Percentiles rank a stretch among this genome's conserved stretches.
Evolutionary conservation across 1,140 invertebrate genomes (phyloP).

Genomic region (Lepidurus couesii): DNA sequence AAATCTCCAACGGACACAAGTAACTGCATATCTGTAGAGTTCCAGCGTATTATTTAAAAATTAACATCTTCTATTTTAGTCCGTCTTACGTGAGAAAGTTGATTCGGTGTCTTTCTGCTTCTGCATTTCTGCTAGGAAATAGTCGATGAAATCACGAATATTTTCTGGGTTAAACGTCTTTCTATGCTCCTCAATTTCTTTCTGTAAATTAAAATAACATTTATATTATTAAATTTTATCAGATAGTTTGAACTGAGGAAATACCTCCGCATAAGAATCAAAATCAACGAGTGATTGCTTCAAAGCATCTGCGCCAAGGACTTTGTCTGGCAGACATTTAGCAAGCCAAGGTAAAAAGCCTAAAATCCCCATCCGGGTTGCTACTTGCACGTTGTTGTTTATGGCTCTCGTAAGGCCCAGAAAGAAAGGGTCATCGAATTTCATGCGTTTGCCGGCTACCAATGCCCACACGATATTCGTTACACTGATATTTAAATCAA

Average conservation of each 20-base stretch:
- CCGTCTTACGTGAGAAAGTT: slow-evolving; percentile 28
- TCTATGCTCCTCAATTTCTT: slow-evolving; percentile 68
- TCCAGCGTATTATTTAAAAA: neutral
- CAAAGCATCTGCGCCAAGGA: slow-evolving; percentile 49
- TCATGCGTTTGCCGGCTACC: slow-evolving; percentile 54
- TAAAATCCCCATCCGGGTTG: neutral
- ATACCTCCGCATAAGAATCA: slow-evolving; percentile 51
- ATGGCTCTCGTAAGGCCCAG: slow-evolving; percentile 21
- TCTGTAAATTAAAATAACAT: slow-evolving; percentile 53
- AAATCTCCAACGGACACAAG: slow-evolving; percentile 25
- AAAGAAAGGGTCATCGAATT: slow-evolving; percentile 42
- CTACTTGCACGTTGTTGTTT: slow-evolving; percentile 17
- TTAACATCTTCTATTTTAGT: neutral
- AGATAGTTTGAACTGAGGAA: slow-evolving; percentile 53
- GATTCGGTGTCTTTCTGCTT: slow-evolving; percentile 25
- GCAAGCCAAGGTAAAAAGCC: slow-evolving; percentile 27
- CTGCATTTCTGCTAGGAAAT: slow-evolving; percentile 58
- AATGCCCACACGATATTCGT: slow-evolving; percentile 64
- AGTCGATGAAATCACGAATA: slow-evolving; percentile 77
- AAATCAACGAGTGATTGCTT: slow-evolving; percentile 49
- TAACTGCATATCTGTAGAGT: neutral
- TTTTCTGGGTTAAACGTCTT: slow-evolving; percentile 55
- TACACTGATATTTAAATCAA: slow-evolving; percentile 2
- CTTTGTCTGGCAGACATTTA: slow-evolving; percentile 37
- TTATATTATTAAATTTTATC: slow-evolving; percentile 77